Evolutionary conservation across 2,113 vertebrate genomes (phyloP).

Genomic region (Erinaceus europaeus): DNA sequence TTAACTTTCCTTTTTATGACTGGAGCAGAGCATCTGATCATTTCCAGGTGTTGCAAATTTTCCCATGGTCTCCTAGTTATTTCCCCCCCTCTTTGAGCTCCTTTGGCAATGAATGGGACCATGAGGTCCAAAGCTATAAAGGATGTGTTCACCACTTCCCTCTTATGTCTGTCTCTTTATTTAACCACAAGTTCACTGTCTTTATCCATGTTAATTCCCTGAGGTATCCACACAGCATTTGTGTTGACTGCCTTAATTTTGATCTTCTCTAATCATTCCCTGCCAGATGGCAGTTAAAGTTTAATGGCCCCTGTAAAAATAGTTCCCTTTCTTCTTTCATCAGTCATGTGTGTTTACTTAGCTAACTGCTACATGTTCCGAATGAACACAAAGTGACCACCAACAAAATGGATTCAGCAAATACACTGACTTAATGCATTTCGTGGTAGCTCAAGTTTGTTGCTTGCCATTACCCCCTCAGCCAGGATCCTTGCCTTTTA

Average conservation of each 20-base stretch:
- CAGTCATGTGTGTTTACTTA: conserved; percentile 86
- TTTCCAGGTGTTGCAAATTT: conserved; percentile 83
- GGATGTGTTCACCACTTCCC: conserved; percentile 86
- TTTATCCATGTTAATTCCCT: conserved; percentile 83
- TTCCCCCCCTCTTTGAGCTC: conserved; percentile 72
- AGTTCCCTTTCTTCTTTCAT: conserved; percentile 88
- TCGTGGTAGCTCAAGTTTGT: conserved; percentile 56
- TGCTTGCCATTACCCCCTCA: conserved; percentile 23
- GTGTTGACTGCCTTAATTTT: conserved; percentile 89
- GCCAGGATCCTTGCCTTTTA: conserved; percentile 57
- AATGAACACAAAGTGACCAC: conserved; percentile 83
- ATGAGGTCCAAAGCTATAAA: conserved; percentile 82
- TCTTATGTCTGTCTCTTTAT: conserved; percentile 83
- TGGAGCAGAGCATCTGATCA: conserved; percentile 79
- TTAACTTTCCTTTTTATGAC: conserved; percentile 83
- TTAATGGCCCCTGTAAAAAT: conserved; percentile 86
- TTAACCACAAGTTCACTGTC: conserved; percentile 81
- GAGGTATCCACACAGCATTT: conserved; percentile 84
- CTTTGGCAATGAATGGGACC: conserved; percentile 81
- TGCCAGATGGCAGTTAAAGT: conserved; percentile 88
- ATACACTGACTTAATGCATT: conserved; percentile 65
- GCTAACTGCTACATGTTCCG: conserved; percentile 83
- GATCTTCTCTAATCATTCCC: conserved; percentile 88
- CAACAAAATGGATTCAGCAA: conserved; percentile 83
- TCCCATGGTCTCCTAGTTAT: conserved; percentile 65